Evolutionary conservation across 1,140 invertebrate genomes (phyloP).

Genomic region (fruit fly (Drosophila melanogaster)): Release_6_plus_ISO1_MT NT_033779.5:8722501-8723000

Average conservation of each 20-base stretch:
- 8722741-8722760: slow-evolving; percentile 19
- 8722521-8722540: not conserved
- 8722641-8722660: not conserved
- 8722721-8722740: slow-evolving; percentile 2
- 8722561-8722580: not conserved
- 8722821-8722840: slow-evolving; percentile 43
- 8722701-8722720: slow-evolving; percentile 1
- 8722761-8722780: slow-evolving; percentile 54
- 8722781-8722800: slow-evolving; percentile 49
- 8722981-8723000: slow-evolving; percentile 11
- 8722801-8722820: slow-evolving; percentile 30
- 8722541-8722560: not conserved
- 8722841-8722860: not conserved
- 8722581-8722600: not conserved
- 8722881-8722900: slow-evolving; percentile 20
- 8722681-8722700: not conserved
- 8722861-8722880: slow-evolving; percentile 15
- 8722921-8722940: slow-evolving; percentile 27
- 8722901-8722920: slow-evolving; percentile 11
- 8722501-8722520: not conserved
- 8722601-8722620: slow-evolving; percentile 27
- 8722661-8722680: not conserved
- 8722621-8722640: slow-evolving; percentile 25
- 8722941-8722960: slow-evolving; percentile 41
- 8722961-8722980: slow-evolving; percentile 38